Percentiles rank a stretch among this genome's conserved stretches.
Evolutionary conservation across 2,888 invertebrate genomes (phyloP).

Genomic region (Carterocephalus palaemon): DNA sequence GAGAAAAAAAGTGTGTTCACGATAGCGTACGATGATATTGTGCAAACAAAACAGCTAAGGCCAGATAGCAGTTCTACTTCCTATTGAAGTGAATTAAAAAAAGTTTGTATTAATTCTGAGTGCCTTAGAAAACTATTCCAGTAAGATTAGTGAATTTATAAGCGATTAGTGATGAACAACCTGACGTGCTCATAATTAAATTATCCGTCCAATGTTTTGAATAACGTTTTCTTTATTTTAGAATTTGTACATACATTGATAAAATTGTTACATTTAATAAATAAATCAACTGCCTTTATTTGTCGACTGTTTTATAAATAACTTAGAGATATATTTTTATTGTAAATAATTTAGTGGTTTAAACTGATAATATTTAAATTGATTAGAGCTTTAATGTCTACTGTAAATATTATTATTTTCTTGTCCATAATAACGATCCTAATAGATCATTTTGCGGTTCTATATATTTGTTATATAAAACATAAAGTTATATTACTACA

Average conservation of each 20-base stretch:
- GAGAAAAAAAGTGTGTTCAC: constrained; percentile 96
- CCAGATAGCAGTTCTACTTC: constrained; percentile 89
- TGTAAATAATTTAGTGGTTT: constrained; percentile 43
- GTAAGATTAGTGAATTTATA: constrained; percentile 13
- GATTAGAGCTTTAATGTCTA: constrained; percentile 56
- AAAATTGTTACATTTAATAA: constrained; percentile 33
- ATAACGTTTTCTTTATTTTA: constrained; percentile 25
- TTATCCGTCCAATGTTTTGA: constrained; percentile 42
- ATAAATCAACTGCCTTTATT: constrained; percentile 63
- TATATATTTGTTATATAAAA: constrained; percentile 79
- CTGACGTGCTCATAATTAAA: constrained; percentile 24
- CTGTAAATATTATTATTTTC: constrained; percentile 65
- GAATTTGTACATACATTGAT: constrained; percentile 30
- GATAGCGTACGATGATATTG: constrained; percentile 94
- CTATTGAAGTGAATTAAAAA: constrained; percentile 47
- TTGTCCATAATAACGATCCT: constrained; percentile 52
- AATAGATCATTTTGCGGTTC: constrained; percentile 62
- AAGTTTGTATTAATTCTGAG: constrained; percentile 36
- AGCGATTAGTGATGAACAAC: constrained; percentile 7
- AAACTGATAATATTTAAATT: constrained; percentile 55
- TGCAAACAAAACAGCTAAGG: constrained; percentile 89
- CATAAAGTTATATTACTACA: constrained; percentile 60
- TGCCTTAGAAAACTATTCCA: constrained; percentile 45
- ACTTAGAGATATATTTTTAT: constrained; percentile 44
- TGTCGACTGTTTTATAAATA: constrained; percentile 57